phyloP scores from a whole-genome alignment of 1,140 invertebrate species.

The Drosophila quadrilineata region DNA sequence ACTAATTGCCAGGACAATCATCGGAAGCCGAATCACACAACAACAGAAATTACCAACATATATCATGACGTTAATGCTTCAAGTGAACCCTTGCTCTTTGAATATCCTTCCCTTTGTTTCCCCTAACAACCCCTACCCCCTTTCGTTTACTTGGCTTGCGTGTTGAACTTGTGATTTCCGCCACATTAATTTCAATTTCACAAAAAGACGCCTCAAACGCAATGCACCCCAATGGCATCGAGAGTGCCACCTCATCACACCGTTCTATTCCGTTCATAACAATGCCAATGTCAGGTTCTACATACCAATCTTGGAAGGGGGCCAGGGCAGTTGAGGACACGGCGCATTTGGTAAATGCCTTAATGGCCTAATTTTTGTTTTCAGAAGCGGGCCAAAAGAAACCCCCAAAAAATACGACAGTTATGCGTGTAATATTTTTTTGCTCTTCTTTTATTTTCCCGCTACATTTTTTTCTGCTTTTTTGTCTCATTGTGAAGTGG shows the following conservation, averaged over 20 bases:
- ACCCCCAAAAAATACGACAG: slow-evolving; percentile 50
- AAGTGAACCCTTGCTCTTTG: slow-evolving; percentile 47
- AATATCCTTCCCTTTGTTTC: no score
- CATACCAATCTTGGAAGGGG: not conserved
- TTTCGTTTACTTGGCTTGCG: slow-evolving; percentile 42
- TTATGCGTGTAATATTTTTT: slow-evolving; percentile 77
- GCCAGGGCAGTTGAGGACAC: slow-evolving; percentile 60
- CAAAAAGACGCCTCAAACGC: slow-evolving; percentile 48
- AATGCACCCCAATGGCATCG: slow-evolving; percentile 13
- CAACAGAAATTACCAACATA: slow-evolving; percentile 65
- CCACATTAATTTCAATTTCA: slow-evolving; percentile 79
- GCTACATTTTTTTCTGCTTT: not conserved
- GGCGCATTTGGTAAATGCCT: slow-evolving; percentile 77
- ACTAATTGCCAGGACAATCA: slow-evolving; percentile 69
- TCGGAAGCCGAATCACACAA: slow-evolving; percentile 31
- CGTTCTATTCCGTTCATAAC: no score
- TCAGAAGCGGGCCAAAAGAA: slow-evolving; percentile 20
- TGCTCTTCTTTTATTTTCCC: slow-evolving; percentile 36
- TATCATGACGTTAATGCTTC: slow-evolving; percentile 62
- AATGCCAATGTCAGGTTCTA: slow-evolving; percentile 10
- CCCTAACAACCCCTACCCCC: no score
- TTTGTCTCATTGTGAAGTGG: not conserved
- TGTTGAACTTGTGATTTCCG: slow-evolving; percentile 78
- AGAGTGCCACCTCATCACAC: no score
- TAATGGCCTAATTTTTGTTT: slow-evolving; percentile 80